Evolutionary conservation across 2,797 vertebrate genomes (phyloP).

Genomic region (Galago senegalensis): DNA sequence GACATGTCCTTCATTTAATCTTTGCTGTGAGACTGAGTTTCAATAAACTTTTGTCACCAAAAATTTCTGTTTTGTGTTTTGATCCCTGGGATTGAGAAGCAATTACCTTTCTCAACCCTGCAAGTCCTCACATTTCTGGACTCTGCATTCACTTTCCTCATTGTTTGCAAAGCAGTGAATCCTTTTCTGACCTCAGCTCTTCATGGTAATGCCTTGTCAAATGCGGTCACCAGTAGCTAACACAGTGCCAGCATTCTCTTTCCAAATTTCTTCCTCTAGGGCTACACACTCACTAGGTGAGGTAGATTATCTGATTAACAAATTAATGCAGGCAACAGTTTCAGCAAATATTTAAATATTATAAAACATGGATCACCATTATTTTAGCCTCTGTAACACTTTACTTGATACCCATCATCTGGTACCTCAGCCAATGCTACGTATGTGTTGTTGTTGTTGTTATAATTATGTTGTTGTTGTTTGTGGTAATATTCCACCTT

Average conservation of each 20-base stretch:
- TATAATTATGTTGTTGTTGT: neutral
- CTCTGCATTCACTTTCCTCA: neutral
- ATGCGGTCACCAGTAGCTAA: conserved; percentile 15
- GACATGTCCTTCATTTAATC: neutral
- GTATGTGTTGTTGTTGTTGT: neutral
- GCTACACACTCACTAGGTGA: neutral
- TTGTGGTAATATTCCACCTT: neutral
- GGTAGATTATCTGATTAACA: neutral
- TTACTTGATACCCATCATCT: neutral
- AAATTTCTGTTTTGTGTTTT: conserved; percentile 17
- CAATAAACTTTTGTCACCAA: conserved; percentile 11
- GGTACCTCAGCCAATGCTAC: neutral
- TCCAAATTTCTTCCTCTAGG: neutral
- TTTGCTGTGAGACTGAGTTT: neutral
- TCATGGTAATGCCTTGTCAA: conserved; percentile 27
- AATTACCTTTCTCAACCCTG: neutral
- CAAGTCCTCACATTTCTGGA: neutral
- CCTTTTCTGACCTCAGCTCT: conserved; percentile 12
- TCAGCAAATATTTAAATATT: conserved; percentile 29
- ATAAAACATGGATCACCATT: neutral
- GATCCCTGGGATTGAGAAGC: neutral
- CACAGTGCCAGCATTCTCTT: neutral
- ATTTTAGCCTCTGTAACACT: neutral
- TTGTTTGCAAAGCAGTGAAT: neutral
- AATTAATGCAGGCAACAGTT: conserved; percentile 3